A percentile compares a stretch with the other conserved stretches of the same genome.
These are phyloP conservation scores for Caenorhabditis doughertyi DNA, from an alignment of 2,888 invertebrate species.

Conservation along the genomic window DNA sequence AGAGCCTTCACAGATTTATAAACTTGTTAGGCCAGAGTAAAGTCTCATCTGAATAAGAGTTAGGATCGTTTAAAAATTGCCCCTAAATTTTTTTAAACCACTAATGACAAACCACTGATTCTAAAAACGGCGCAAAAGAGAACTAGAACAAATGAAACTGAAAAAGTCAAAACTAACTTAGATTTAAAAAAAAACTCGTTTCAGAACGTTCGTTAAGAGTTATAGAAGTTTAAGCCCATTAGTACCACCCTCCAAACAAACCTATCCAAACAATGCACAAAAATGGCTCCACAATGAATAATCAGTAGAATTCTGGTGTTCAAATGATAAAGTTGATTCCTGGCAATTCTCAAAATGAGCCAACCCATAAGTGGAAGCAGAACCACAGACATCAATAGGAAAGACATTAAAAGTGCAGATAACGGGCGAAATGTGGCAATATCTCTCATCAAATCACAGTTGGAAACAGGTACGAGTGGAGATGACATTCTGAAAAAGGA, in stretches of 20 bases:
- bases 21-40: too few relatives aligned
- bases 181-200: too few relatives aligned
- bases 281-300: constrained; percentile 13
- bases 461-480: background rate
- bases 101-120: too few relatives aligned
- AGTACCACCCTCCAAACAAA: background rate
- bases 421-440: constrained; percentile 24
- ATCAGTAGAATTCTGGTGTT: constrained; percentile 42
- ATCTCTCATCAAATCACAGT: constrained; percentile 32
- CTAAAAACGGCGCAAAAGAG: too few relatives aligned
- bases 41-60: too few relatives aligned
- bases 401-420: background rate
- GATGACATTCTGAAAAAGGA: constrained; percentile 7
- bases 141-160: too few relatives aligned
- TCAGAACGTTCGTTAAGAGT: background rate
- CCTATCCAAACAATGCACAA: constrained; percentile 31
- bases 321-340: constrained; percentile 39
- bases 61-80: too few relatives aligned
- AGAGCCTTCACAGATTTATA: too few relatives aligned
- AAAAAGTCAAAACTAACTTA: too few relatives aligned
- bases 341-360: constrained; percentile 16
- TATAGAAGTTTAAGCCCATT: background rate
- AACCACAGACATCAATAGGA: constrained; percentile 4
- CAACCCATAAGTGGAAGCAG: constrained; percentile 22
- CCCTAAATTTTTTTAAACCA: too few relatives aligned